Evolutionary conservation across 2,797 vertebrate species (phyloP).

Genomic region (Microchirus variegatus): DNA sequence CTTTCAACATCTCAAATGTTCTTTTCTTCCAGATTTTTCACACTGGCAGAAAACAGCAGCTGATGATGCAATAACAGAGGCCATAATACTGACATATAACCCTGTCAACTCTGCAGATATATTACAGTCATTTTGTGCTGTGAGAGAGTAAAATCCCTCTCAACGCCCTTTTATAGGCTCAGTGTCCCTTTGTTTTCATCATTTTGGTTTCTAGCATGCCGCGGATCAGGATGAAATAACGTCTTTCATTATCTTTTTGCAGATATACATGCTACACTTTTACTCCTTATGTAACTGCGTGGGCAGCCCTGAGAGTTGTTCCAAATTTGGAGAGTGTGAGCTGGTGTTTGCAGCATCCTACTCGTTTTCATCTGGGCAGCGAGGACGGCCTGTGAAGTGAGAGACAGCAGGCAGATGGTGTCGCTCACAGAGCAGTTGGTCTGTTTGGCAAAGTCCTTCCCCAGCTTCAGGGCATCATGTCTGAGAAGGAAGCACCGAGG

Average conservation of each 20-base stretch:
- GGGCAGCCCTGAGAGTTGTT: conserved; percentile 39
- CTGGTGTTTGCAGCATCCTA: conserved; percentile 48
- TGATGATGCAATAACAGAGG: conserved; percentile 16
- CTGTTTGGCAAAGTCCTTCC: conserved; percentile 75
- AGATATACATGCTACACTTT: conserved; percentile 13
- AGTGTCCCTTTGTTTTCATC: conserved; percentile 4
- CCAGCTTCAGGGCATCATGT: conserved; percentile 79
- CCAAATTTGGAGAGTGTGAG: conserved; percentile 29
- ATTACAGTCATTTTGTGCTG: conserved; percentile 29
- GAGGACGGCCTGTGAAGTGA: conserved; percentile 74
- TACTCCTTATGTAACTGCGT: conserved; percentile 46
- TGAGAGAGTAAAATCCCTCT: conserved; percentile 22
- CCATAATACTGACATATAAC: conserved; percentile 49
- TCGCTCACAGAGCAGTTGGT: conserved; percentile 79
- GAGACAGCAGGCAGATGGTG: conserved; percentile 78
- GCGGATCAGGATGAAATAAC: conserved; percentile 5
- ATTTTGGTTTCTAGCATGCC: conserved; percentile 25
- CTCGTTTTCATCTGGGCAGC: conserved; percentile 82
- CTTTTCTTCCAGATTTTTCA: not conserved
- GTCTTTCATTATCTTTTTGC: conserved; percentile 33
- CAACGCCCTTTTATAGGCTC: conserved; percentile 29
- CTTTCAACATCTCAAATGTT: not conserved
- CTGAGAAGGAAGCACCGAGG: conserved; percentile 44
- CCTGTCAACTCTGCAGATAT: conserved; percentile 23
- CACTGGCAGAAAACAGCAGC: conserved; percentile 13